Base-by-base conservation (phyloP, 2,113 vertebrate genomes). In the Cephalopterus ornatus region DNA sequence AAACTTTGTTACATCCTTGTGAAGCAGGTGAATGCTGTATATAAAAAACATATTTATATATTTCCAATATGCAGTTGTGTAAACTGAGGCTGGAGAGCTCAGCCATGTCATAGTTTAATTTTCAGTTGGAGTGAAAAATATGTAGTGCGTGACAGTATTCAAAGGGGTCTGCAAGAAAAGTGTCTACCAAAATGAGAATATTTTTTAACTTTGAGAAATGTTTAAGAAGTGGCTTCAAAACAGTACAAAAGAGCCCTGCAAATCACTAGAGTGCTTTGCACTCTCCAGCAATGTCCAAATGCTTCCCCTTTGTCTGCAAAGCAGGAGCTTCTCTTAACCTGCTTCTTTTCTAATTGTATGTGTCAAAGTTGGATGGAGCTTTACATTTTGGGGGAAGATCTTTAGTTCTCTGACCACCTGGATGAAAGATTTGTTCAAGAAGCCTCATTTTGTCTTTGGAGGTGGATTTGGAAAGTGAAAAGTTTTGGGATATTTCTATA, bases 71-170 rank as follows among this genome's bases (percentile, higher is more conserved):
- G n/a, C 11, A 20, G 10, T 58, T 72, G 35, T 6, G 11, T 55
- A 87, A 87, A 82, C 61, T 65, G 80, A 95, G 74, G 65, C 47
- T 78, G 32, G 15, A 63, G 28, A 72, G 6, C 15, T 89, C 86
- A 72, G 35, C 13, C 74, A 42, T 13, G 21, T 3, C 7, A 15
- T 15, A 24, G 27, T 39, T 85, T 50, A 53, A 46, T 74, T 75
- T 59, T 24, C n/a, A 20, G 28, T 67, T 59, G 66, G 21, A 70
- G 30, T 35, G 70, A 78, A 84, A 73, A 55, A 53, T 32, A 26
- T 53, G 9, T 42, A 44, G 5, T n/a, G 63, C 44, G 6, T 37
- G 63, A 47, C 17, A 63, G 14, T 63, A 71, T 59, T 74, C 39
- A 81, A 75, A 72, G n/a, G 11, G 8, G 3, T 7, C 9, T 27